Evolutionary conservation across 2,888 invertebrate genomes (phyloP), one percentile per base, ranked within the genome.

Genomic region (Pterostichus madidus): DNA sequence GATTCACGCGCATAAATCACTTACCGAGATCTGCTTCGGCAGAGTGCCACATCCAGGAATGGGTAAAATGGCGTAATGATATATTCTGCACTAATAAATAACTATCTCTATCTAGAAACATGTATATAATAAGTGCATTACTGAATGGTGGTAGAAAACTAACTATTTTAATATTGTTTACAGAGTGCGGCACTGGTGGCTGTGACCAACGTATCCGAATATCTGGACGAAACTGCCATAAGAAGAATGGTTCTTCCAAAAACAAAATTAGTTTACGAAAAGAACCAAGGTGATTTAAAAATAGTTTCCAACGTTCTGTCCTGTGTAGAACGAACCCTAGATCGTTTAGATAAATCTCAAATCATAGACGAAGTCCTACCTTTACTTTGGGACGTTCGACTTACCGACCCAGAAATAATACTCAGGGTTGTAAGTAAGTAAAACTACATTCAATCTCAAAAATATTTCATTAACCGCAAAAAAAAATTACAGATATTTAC

Each of bases 371-470:
- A 97, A 87, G 96, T 98, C 64, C 92, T 98, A 85, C 98, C 98
- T 0, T 93, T 98, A 85, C 92, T 99, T 44, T 95, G 96, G 87
- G 95, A 95, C 86, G 96, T 98, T 86, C 94, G 95, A 84, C 93
- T 97, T 73, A 94, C 94, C 85, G 98, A 98, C 89, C 96, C 98
- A 7, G 96, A 97, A 88, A 95, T 98, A 86, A 94, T 97, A 85
- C 93, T 95, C 89, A 94, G 97, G 89, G 95, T 98, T 89, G 97
- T 98, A 90, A 95, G 98, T 98, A 94, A 96, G 97, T 97, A 91
- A 6, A 5, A 71, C 46, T 46, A 10, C 15, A 5, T 61, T 61
- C 3, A n/a, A n/a, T 35, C n/a, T 1, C 15, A 35, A 35, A 64
- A 64, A n/a, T 61, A 31, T 61, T 61, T 2, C 11, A 32, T 64